phyloP scores from a whole-genome alignment of 2,797 vertebrate genomes.

The Merluccius polli region DNA sequence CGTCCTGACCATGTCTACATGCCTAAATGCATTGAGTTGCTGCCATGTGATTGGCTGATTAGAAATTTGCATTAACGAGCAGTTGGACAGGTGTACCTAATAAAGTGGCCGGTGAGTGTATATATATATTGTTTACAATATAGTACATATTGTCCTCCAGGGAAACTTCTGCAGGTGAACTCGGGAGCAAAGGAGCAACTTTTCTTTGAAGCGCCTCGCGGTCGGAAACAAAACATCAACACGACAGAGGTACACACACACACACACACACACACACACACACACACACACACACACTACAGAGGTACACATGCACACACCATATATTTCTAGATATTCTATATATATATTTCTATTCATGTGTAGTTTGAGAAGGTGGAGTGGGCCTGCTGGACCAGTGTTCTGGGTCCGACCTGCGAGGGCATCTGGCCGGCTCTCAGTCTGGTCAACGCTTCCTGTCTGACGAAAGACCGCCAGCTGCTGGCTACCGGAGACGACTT shows the following conservation, averaged over 20 bases:
- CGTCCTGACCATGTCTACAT: too few species aligned
- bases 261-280: neutral
- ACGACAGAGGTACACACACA: constrained; percentile 77
- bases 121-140: neutral
- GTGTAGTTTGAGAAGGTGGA: constrained; percentile 90
- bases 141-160: constrained; percentile 56
- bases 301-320: neutral
- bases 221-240: constrained; percentile 87
- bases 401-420: constrained; percentile 88
- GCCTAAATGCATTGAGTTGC: too few species aligned
- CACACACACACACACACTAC: neutral
- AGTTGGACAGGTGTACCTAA: too few species aligned
- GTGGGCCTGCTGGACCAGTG: constrained; percentile 92
- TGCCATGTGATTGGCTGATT: too few species aligned
- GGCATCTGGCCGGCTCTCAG: constrained; percentile 91
- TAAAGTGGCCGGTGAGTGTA: too few species aligned
- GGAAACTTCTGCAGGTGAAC: constrained; percentile 95
- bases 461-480: constrained; percentile 83
- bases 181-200: constrained; percentile 93
- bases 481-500: constrained; percentile 92
- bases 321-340: neutral
- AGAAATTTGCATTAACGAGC: too few species aligned
- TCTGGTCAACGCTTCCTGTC: constrained; percentile 85
- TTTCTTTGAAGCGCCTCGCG: constrained; percentile 96
- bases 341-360: constrained; percentile 10